Evolutionary conservation across 2,888 invertebrate genomes (phyloP).

Genomic region (Ectemnius continuus): DNA sequence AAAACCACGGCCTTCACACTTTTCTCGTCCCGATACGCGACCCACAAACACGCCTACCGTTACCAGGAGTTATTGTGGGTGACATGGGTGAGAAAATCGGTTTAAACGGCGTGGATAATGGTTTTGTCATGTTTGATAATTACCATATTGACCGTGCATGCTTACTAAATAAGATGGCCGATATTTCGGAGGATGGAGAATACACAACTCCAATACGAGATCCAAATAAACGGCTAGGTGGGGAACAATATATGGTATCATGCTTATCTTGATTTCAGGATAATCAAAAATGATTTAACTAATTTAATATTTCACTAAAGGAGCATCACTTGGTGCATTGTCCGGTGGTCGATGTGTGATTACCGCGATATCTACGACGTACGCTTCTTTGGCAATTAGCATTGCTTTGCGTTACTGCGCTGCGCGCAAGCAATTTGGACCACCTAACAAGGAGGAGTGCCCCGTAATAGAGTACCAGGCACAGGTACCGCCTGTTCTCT

Average conservation of each 20-base stretch:
- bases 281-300: conserved; percentile 7
- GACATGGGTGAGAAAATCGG: conserved; percentile 96
- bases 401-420: conserved; percentile 94
- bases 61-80: conserved; percentile 90
- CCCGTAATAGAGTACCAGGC: conserved; percentile 95
- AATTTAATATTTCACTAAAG: conserved; percentile 56
- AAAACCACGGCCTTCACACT: conserved; percentile 90
- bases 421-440: conserved; percentile 92
- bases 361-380: conserved; percentile 80
- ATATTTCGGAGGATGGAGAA: conserved; percentile 90
- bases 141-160: conserved; percentile 89
- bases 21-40: conserved; percentile 94
- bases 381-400: conserved; percentile 86
- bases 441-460: conserved; percentile 85
- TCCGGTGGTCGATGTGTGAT: conserved; percentile 92
- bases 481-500: conserved; percentile 80
- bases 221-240: conserved; percentile 89
- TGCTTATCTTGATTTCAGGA: neutral
- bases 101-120: conserved; percentile 95
- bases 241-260: conserved; percentile 41
- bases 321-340: conserved; percentile 88
- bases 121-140: conserved; percentile 89
- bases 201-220: conserved; percentile 90
- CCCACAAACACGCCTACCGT: conserved; percentile 84
- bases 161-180: conserved; percentile 91